phyloP scores from a whole-genome alignment of 2,888 invertebrate genomes.

The Parnassius glacialis region DNA sequence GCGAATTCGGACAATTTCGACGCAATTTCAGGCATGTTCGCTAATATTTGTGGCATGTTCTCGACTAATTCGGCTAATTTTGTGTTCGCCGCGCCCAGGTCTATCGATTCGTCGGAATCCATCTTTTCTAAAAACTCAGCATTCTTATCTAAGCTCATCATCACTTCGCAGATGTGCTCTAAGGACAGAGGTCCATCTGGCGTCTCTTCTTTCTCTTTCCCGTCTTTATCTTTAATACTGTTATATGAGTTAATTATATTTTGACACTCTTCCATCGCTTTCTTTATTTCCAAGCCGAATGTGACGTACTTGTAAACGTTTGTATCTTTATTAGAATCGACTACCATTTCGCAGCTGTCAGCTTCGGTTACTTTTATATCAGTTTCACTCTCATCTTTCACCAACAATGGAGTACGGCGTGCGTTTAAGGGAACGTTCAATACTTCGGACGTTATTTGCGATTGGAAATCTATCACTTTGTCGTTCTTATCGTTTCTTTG shows the following conservation, averaged over 20 bases:
- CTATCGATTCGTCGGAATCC: slow-evolving; percentile 53
- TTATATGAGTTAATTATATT: slow-evolving; percentile 71
- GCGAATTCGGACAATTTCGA: slow-evolving; percentile 63
- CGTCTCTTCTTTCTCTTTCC: slow-evolving; percentile 41
- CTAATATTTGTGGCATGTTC: slow-evolving; percentile 71
- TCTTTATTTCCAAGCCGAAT: slow-evolving; percentile 69
- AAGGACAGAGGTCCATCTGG: slow-evolving; percentile 51
- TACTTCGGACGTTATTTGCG: slow-evolving; percentile 45
- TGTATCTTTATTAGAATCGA: slow-evolving; percentile 46
- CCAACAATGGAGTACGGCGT: slow-evolving; percentile 43
- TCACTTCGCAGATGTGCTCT: slow-evolving; percentile 68
- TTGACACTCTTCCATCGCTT: slow-evolving; percentile 74
- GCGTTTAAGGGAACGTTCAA: slow-evolving; percentile 57
- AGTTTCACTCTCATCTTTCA: slow-evolving; percentile 42
- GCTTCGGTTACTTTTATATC: slow-evolving; percentile 33
- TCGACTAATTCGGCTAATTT: slow-evolving; percentile 65
- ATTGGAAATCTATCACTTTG: slow-evolving; percentile 42
- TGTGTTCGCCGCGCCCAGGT: slow-evolving; percentile 50
- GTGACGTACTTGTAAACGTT: slow-evolving; percentile 66
- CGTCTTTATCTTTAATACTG: slow-evolving; percentile 49
- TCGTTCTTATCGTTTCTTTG: slow-evolving; percentile 40
- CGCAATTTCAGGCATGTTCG: slow-evolving; percentile 72
- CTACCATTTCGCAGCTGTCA: slow-evolving; percentile 30
- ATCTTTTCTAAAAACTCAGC: slow-evolving; percentile 62
- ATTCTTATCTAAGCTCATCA: slow-evolving; percentile 68